Evolutionary conservation across 2,797 vertebrate species (phyloP).

Genomic region (Psittacula derbiana): DNA sequence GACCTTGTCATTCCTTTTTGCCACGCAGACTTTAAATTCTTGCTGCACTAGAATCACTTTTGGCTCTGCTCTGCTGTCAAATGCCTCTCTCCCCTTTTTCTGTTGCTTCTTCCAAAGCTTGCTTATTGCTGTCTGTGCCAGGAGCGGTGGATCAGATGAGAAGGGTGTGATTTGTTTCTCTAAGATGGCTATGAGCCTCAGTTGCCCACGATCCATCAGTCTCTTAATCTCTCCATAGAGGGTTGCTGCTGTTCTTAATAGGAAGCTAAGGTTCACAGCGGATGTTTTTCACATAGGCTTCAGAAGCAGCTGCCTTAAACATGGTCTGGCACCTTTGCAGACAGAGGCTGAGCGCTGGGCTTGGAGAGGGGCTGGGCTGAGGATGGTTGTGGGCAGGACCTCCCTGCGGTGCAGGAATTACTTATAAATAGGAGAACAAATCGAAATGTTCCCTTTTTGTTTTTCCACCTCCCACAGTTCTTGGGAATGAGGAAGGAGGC

Average conservation of each 20-base stretch:
- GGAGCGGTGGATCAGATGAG: background rate
- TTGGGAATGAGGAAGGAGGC: background rate
- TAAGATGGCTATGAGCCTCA: background rate
- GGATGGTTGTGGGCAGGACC: background rate
- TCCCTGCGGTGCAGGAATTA: fast-evolving
- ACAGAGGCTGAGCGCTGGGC: background rate
- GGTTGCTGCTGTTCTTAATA: background rate
- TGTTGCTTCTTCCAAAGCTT: background rate
- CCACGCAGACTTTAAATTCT: background rate
- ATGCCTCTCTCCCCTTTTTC: background rate
- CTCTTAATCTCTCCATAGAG: background rate
- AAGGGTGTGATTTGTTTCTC: background rate
- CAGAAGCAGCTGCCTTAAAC: background rate
- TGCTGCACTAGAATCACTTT: background rate
- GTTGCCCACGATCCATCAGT: background rate
- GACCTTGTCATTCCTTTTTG: background rate
- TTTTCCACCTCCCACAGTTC: background rate
- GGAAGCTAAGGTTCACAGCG: background rate
- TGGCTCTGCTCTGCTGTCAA: background rate
- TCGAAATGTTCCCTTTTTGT: background rate
- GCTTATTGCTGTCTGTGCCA: fast-evolving
- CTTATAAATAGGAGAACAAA: background rate
- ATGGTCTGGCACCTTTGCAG: background rate
- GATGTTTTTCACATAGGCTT: background rate
- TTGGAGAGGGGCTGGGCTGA: background rate